These are phyloP conservation scores for Orthochromis malagaraziensis DNA, from an alignment of 2,113 vertebrate genomes.

Conservation along the genomic window DNA sequence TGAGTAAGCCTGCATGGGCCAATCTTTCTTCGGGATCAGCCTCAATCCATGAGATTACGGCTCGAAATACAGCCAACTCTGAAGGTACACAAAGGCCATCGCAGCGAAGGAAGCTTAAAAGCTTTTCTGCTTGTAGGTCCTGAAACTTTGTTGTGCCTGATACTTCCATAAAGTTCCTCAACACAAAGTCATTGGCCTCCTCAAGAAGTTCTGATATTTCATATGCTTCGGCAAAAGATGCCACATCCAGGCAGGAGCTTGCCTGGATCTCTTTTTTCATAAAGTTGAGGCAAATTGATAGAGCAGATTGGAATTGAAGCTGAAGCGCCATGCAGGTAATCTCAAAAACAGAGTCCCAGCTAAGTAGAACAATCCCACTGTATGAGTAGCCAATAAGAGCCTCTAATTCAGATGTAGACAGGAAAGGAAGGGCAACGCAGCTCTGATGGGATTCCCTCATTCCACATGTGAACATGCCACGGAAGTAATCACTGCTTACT, in stretches of 20 bases:
- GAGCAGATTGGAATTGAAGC: conserved; percentile 80
- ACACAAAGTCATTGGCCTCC: conserved; percentile 73
- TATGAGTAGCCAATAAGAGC: conserved; percentile 80
- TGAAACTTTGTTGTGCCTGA: conserved; percentile 72
- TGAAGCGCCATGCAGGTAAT: conserved; percentile 77
- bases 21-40: conserved; percentile 68
- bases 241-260: conserved; percentile 73
- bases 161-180: conserved; percentile 79
- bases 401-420: conserved; percentile 70
- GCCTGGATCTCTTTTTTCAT: conserved; percentile 71
- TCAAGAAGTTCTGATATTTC: conserved; percentile 70
- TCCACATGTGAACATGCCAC: conserved; percentile 84
- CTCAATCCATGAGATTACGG: conserved; percentile 77
- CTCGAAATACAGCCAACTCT: conserved; percentile 79
- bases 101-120: conserved; percentile 70
- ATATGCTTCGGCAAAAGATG: conserved; percentile 75
- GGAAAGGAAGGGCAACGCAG: conserved; percentile 45
- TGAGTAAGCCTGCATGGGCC: conserved; percentile 64
- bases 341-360: conserved; percentile 79
- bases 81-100: conserved; percentile 77
- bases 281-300: conserved; percentile 77
- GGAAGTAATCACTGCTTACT: conserved; percentile 86
- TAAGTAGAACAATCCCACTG: conserved; percentile 70
- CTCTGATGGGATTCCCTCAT: conserved; percentile 81
- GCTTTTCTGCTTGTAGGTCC: conserved; percentile 70